Percentiles rank a stretch among this genome's conserved stretches.
phyloP scores from a whole-genome alignment of 2,797 vertebrate genomes.

The Sebastes taczanowskii region DNA sequence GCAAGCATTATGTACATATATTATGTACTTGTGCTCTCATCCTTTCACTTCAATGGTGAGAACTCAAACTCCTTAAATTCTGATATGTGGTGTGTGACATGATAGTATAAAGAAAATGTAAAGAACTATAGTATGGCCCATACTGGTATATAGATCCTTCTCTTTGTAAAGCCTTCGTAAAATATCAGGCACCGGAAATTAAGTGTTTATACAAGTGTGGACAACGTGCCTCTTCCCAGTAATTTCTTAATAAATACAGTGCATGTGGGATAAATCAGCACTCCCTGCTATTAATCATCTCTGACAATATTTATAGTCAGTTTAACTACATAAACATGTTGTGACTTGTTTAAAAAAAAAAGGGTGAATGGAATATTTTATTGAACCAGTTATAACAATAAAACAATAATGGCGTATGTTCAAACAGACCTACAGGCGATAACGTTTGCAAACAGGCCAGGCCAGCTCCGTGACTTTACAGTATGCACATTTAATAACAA shows the following conservation, averaged over 20 bases:
- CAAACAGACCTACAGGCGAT: not conserved
- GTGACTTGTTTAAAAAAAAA: not conserved
- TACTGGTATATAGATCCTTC: not conserved
- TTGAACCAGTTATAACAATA: not conserved
- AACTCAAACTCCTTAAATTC: not conserved
- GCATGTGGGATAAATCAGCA: not conserved
- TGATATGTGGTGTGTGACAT: not conserved
- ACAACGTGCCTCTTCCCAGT: not conserved
- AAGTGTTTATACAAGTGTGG: not conserved
- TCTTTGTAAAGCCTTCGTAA: not conserved
- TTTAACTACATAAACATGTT: not conserved
- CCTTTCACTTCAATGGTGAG: not conserved
- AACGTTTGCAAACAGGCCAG: not conserved
- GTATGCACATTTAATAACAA: not conserved
- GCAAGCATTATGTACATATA: not conserved
- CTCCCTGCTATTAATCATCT: not conserved
- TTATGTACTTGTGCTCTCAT: not conserved
- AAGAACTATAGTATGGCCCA: not conserved
- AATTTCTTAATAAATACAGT: not conserved
- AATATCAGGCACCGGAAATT: not conserved
- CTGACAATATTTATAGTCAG: not conserved
- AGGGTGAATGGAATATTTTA: not conserved
- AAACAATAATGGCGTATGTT: not conserved
- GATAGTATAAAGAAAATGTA: not conserved
- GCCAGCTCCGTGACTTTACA: not conserved